Conservation (phyloP, 2,113 vertebrate species). For the Miniopterus natalensis region DNA sequence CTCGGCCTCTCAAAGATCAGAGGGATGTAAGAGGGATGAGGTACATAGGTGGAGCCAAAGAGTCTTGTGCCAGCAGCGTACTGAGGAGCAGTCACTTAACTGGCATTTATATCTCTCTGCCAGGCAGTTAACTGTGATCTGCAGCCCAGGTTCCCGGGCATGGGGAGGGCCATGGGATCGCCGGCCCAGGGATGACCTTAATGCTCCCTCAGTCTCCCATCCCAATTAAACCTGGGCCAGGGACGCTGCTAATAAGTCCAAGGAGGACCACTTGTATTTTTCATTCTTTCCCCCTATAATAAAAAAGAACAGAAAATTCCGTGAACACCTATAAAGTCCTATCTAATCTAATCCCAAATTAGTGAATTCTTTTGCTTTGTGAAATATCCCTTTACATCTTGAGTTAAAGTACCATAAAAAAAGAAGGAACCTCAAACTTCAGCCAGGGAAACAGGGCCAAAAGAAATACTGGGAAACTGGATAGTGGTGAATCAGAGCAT, state of each 20-base stretch:
- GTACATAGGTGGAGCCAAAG: not conserved
- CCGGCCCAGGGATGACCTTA: not conserved
- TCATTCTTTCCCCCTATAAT: not conserved
- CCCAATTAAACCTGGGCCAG: not conserved
- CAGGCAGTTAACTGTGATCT: not conserved
- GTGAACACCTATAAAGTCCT: not conserved
- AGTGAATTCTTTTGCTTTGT: not conserved
- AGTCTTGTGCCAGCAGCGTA: not conserved
- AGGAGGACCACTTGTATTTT: not conserved
- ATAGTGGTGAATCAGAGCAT: not conserved
- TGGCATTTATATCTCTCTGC: not conserved
- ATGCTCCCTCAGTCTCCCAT: not conserved
- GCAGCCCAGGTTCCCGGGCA: not conserved
- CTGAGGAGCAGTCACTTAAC: not conserved
- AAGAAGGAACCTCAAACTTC: not conserved
- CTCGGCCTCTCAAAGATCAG: not conserved
- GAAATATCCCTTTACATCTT: conserved; percentile 30
- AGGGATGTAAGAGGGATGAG: not conserved
- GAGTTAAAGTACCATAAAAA: not conserved
- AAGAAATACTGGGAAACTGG: not conserved
- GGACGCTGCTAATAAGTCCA: not conserved
- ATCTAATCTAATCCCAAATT: not conserved
- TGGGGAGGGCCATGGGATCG: not conserved
- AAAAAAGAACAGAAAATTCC: not conserved
- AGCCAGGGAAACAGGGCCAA: not conserved